These are phyloP conservation scores for Clarias macrocephalus DNA, from an alignment of 2,113 vertebrate genomes.

Conservation along the genomic window DNA sequence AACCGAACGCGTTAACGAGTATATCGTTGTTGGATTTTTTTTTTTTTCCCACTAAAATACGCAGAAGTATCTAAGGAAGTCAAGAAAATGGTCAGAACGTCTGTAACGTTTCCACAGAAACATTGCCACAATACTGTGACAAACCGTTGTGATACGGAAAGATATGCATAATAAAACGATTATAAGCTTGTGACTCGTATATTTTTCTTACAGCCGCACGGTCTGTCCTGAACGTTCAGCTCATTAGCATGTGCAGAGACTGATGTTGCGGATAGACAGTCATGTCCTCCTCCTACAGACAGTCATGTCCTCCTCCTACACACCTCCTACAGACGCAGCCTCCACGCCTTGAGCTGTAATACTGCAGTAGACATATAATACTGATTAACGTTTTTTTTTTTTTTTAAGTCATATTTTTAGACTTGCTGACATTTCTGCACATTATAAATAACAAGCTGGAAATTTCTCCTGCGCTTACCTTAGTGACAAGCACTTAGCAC, in stretches of 20 bases:
- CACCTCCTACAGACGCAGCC: not conserved
- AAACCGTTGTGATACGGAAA: not conserved
- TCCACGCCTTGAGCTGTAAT: not conserved
- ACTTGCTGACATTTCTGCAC: not conserved
- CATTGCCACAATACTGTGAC: too few species aligned
- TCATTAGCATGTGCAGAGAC: not conserved
- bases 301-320: not conserved
- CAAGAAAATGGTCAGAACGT: too few species aligned
- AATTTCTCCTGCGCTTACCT: not conserved
- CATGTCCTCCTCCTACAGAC: not conserved
- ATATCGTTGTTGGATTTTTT: too few species aligned
- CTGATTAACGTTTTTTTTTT: not conserved
- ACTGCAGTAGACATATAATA: not conserved
- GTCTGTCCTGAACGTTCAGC: not conserved
- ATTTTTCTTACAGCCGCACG: too few species aligned
- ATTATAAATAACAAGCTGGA: not conserved
- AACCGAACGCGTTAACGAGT: too few species aligned
- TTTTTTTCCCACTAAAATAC: too few species aligned
- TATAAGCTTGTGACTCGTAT: not conserved
- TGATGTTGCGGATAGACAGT: conserved; percentile 8
- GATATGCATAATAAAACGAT: not conserved
- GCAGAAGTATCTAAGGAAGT: too few species aligned
- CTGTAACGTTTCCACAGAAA: too few species aligned
- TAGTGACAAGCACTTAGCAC: not conserved
- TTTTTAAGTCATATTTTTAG: not conserved